phyloP scores from a whole-genome alignment of 2,113 vertebrate species.

The Isurus oxyrinchus region DNA sequence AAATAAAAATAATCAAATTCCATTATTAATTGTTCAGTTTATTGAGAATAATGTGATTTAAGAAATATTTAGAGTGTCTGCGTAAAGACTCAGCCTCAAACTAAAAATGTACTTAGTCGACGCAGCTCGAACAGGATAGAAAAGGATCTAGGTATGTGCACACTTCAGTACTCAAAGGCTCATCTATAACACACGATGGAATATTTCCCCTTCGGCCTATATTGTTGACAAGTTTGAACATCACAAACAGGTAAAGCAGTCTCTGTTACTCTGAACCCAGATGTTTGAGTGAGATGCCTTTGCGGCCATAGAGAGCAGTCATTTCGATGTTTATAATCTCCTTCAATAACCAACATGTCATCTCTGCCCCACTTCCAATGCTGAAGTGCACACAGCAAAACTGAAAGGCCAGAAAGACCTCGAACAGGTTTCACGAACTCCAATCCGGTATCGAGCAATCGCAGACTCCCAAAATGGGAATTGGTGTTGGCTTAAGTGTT shows the following conservation, averaged over 20 bases:
- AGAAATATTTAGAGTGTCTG: slow-evolving; percentile 28
- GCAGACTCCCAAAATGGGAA: neutral
- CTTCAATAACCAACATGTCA: neutral
- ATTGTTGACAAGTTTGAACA: slow-evolving; percentile 4
- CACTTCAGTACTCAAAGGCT: slow-evolving; percentile 27
- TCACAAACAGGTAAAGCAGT: slow-evolving; percentile 13
- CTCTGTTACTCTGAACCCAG: slow-evolving; percentile 10
- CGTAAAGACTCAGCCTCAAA: slow-evolving; percentile 21
- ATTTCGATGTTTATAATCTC: neutral
- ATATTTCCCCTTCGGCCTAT: slow-evolving; percentile 2
- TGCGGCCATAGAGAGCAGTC: neutral
- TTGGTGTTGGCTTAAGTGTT: neutral
- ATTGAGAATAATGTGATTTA: slow-evolving; percentile 28
- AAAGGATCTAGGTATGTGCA: slow-evolving; percentile 7
- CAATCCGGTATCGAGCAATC: neutral
- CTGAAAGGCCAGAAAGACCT: neutral
- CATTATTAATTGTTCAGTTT: slow-evolving; percentile 2
- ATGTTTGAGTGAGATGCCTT: neutral
- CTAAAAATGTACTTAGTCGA: slow-evolving; percentile 3
- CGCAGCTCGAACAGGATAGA: neutral
- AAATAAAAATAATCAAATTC: slow-evolving; percentile 11
- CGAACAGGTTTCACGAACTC: neutral
- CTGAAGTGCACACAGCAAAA: neutral
- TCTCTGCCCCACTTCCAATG: neutral
- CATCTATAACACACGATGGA: neutral